Conservation (phyloP, 2,888 invertebrate species). For the Eupelmus urozonus region DNA sequence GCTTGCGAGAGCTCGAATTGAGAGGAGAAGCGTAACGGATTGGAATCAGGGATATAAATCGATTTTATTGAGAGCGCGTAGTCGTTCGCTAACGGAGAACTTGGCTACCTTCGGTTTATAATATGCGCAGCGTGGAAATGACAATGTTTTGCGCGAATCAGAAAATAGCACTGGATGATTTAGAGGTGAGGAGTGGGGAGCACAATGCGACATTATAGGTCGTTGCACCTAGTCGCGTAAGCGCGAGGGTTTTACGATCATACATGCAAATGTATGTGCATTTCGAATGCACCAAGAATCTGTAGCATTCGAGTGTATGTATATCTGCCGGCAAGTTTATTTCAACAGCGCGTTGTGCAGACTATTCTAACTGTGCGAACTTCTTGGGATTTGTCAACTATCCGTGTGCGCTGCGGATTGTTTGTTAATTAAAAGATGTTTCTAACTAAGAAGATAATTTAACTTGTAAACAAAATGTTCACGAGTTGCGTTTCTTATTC, state of each 20-base stretch:
- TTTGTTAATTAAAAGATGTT: too few species aligned
- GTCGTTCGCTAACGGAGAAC: not conserved
- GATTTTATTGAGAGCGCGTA: constrained; percentile 18
- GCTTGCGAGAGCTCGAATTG: constrained; percentile 27
- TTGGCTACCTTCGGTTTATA: not conserved
- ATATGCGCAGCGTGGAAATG: constrained; percentile 11
- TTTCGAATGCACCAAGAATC: constrained; percentile 29
- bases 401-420: too few species aligned
- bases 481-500: too few species aligned
- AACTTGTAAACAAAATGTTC: too few species aligned
- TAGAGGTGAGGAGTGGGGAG: constrained; percentile 2
- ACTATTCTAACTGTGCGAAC: too few species aligned
- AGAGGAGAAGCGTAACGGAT: constrained; percentile 46
- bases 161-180: constrained; percentile 16
- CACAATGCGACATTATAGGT: constrained; percentile 11
- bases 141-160: not conserved
- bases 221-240: constrained; percentile 23
- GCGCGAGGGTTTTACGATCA: constrained; percentile 27
- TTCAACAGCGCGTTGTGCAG: too few species aligned
- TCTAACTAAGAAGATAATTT: too few species aligned
- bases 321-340: not conserved
- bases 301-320: not conserved
- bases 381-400: too few species aligned
- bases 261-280: constrained; percentile 25
- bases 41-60: constrained; percentile 46